phyloP scores from a whole-genome alignment of 2,797 vertebrate genomes.

The Orestias chungarensis region DNA sequence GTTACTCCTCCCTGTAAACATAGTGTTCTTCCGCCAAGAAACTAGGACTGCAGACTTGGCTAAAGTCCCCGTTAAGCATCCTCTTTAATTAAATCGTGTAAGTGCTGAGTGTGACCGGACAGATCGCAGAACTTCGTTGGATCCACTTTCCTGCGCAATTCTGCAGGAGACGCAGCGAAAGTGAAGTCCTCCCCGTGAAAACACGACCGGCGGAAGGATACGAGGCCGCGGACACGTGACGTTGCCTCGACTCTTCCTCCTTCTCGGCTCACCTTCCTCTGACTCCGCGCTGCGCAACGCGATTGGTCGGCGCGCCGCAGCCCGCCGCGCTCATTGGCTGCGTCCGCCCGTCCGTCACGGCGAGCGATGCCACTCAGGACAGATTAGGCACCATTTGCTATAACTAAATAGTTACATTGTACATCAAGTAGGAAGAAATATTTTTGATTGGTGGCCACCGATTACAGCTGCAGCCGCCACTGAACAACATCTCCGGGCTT shows the following conservation, averaged over 20 bases:
- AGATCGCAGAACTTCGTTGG: too few relatives aligned
- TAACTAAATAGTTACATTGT: slow-evolving; percentile 81
- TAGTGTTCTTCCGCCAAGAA: slow-evolving; percentile 74
- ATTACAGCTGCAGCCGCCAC: slow-evolving; percentile 11
- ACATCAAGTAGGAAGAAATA: slow-evolving; percentile 67
- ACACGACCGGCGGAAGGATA: slow-evolving; percentile 79
- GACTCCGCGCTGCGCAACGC: slow-evolving; percentile 42
- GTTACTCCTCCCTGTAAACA: slow-evolving; percentile 75
- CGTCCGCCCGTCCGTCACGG: slow-evolving; percentile 65
- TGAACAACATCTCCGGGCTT: slow-evolving; percentile 8
- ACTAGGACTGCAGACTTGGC: slow-evolving; percentile 58
- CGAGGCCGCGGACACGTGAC: slow-evolving; percentile 69
- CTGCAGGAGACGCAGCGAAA: neutral
- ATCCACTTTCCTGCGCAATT: neutral
- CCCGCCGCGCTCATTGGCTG: slow-evolving; percentile 66
- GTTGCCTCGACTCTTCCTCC: slow-evolving; percentile 75
- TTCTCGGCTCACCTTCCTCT: slow-evolving; percentile 63
- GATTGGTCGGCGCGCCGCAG: slow-evolving; percentile 64
- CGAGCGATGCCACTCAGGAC: slow-evolving; percentile 75
- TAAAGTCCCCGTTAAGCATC: neutral
- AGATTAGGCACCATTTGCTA: slow-evolving; percentile 84
- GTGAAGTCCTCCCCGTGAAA: slow-evolving; percentile 36
- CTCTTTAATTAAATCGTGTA: too few relatives aligned
- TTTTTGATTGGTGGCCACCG: slow-evolving; percentile 56
- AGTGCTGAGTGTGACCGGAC: too few relatives aligned